These are phyloP conservation scores for Odontomachus brunneus DNA, from an alignment of 1,140 invertebrate genomes.

Conservation along the genomic window DNA sequence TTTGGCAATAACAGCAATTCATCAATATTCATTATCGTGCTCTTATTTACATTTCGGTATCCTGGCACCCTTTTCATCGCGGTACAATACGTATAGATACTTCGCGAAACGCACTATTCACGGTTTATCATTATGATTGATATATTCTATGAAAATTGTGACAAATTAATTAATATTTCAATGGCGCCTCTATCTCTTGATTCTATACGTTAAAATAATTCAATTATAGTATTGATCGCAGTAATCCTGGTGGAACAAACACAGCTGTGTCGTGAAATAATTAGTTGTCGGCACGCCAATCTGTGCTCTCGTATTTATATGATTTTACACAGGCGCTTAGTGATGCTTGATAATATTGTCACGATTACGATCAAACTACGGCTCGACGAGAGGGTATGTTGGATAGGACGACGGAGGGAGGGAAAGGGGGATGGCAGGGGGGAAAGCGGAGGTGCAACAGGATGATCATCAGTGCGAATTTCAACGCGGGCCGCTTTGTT, in stretches of 20 bases:
- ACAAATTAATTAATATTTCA: too few species aligned
- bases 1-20: not conserved
- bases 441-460: not conserved
- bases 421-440: too few species aligned
- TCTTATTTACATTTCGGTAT: not conserved
- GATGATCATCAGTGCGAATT: not conserved
- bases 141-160: not conserved
- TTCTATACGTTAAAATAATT: too few species aligned
- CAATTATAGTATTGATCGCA: too few species aligned
- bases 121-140: too few species aligned
- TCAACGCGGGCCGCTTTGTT: constrained; percentile 29
- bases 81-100: not conserved
- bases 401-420: too few species aligned
- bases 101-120: not conserved
- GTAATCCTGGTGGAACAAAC: too few species aligned
- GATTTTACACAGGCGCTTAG: not conserved
- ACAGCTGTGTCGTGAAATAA: too few species aligned
- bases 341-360: constrained; percentile 3
- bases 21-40: not conserved
- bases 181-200: too few species aligned
- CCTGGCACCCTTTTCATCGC: not conserved
- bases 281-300: too few species aligned
- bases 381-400: too few species aligned
- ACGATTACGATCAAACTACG: not conserved
- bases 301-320: not conserved